phyloP scores from a whole-genome alignment of 2,113 vertebrate genomes.

The Canis aureus region DNA sequence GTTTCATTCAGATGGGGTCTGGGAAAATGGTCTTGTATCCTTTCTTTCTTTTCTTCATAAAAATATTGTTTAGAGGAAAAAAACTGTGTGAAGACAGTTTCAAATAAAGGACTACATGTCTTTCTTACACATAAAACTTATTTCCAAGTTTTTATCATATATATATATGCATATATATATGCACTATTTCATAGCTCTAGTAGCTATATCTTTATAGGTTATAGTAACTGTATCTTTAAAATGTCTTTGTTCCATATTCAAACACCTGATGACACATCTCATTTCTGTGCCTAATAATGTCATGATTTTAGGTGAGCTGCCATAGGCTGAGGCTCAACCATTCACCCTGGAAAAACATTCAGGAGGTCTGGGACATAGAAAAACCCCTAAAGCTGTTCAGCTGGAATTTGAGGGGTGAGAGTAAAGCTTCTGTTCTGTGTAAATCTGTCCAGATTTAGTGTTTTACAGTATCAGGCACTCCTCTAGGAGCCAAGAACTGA shows the following conservation, averaged over 20 bases:
- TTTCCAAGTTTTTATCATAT: neutral
- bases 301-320: slow-evolving; percentile 14
- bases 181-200: neutral
- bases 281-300: slow-evolving; percentile 7
- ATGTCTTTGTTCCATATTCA: neutral
- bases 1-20: slow-evolving; percentile 43
- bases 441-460: slow-evolving; percentile 76
- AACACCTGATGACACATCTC: neutral
- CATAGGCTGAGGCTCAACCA: neutral
- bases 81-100: slow-evolving; percentile 23
- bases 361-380: slow-evolving; percentile 37
- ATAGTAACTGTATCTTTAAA: slow-evolving; percentile 37
- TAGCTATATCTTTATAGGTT: neutral
- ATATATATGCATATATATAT: neutral
- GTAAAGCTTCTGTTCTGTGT: slow-evolving; percentile 77
- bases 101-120: neutral
- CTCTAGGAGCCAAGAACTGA: slow-evolving; percentile 54
- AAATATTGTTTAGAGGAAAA: slow-evolving; percentile 15
- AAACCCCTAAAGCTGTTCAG: slow-evolving; percentile 58
- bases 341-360: slow-evolving; percentile 72
- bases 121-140: neutral
- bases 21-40: slow-evolving; percentile 14
- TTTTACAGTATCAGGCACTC: slow-evolving; percentile 61
- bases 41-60: slow-evolving; percentile 36
- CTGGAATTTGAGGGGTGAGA: slow-evolving; percentile 71